These are phyloP conservation scores for Nyctalus aviator DNA, from an alignment of 2,797 vertebrate genomes.

Conservation along the genomic window DNA sequence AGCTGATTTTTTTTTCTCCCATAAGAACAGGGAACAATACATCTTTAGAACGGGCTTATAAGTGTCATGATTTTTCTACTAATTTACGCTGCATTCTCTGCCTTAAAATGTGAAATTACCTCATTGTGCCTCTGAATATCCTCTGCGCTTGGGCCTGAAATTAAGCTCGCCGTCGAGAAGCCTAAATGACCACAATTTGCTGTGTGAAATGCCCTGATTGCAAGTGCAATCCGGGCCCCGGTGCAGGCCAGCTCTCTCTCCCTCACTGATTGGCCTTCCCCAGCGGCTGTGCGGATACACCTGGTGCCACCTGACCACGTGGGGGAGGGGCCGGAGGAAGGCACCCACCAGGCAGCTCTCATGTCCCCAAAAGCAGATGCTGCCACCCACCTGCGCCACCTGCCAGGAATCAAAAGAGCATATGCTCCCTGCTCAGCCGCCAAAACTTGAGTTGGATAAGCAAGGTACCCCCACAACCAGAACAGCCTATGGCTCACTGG, in stretches of 20 bases:
- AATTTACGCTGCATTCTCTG: slow-evolving; percentile 86
- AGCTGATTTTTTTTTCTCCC: slow-evolving; percentile 83
- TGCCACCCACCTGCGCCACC: not conserved
- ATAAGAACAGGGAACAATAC: slow-evolving; percentile 88
- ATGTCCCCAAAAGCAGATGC: slow-evolving; percentile 3
- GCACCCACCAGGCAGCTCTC: not conserved
- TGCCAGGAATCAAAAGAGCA: not conserved
- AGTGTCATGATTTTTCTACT: slow-evolving; percentile 89
- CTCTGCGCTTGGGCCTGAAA: slow-evolving; percentile 85
- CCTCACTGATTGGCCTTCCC: slow-evolving; percentile 88
- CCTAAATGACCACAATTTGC: slow-evolving; percentile 91
- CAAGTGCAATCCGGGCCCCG: slow-evolving; percentile 87
- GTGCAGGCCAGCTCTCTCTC: slow-evolving; percentile 83
- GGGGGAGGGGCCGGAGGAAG: not conserved
- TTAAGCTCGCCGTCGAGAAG: slow-evolving; percentile 86
- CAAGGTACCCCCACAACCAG: not conserved
- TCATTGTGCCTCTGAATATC: slow-evolving; percentile 90
- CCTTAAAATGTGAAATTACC: slow-evolving; percentile 89
- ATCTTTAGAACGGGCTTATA: slow-evolving; percentile 88
- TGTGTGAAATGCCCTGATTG: slow-evolving; percentile 90
- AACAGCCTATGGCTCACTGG: not conserved
- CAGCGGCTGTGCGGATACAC: slow-evolving; percentile 77
- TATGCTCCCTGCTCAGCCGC: not conserved
- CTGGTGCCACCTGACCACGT: slow-evolving; percentile 71
- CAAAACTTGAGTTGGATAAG: not conserved